A percentile compares a stretch with the other conserved stretches of the same genome.
These are phyloP conservation scores for Alethe diademata DNA, from an alignment of 2,113 vertebrate species.

Conservation along the genomic window DNA sequence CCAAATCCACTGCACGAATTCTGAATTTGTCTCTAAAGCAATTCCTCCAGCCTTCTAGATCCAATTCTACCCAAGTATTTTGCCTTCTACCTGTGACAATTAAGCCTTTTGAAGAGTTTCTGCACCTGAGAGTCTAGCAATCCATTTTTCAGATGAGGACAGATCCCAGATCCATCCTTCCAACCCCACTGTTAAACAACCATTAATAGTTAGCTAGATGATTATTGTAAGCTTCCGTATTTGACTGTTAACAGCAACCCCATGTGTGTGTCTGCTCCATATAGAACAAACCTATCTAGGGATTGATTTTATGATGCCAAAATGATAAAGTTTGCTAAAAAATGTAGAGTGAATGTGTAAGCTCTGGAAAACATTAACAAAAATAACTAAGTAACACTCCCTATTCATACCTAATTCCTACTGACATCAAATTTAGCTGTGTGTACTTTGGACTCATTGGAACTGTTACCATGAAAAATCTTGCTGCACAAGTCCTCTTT, in stretches of 20 bases:
- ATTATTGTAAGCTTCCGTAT: conserved; percentile 29
- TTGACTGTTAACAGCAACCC: conserved; percentile 29
- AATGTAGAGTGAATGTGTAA: conserved; percentile 50
- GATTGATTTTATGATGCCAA: conserved; percentile 61
- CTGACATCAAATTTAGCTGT: conserved; percentile 55
- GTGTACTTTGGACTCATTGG: conserved; percentile 55
- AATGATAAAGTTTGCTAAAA: conserved; percentile 61
- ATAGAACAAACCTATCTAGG: conserved; percentile 28
- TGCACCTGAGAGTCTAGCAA: neutral
- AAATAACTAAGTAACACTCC: conserved; percentile 54
- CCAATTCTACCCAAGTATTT: neutral
- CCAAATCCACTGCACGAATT: neutral
- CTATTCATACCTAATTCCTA: conserved; percentile 57
- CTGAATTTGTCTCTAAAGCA: neutral
- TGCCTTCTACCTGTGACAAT: neutral
- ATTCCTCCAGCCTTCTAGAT: neutral
- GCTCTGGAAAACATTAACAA: conserved; percentile 70
- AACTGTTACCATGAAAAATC: conserved; percentile 7
- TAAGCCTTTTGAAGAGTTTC: neutral
- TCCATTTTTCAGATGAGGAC: neutral
- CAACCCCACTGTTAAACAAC: neutral
- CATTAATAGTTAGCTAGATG: conserved; percentile 40
- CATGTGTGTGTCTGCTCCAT: neutral
- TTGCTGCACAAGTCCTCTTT: neutral
- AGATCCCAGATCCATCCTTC: neutral